Evolutionary conservation across 2,797 vertebrate genomes (phyloP).

Genomic region (Pteronotus mesoamericanus): DNA sequence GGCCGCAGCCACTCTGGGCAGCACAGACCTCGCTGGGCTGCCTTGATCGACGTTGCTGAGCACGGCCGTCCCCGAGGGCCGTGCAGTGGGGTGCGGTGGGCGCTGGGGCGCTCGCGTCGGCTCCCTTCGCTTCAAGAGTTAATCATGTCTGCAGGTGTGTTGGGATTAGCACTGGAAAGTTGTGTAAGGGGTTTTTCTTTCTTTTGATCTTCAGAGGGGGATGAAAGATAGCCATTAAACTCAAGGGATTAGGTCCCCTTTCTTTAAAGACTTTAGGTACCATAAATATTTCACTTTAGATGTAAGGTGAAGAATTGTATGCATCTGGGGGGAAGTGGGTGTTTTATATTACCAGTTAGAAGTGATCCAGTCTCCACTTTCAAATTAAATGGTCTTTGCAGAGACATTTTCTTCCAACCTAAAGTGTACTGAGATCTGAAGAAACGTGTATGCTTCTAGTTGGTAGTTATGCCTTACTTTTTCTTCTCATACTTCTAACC

Average conservation of each 20-base stretch:
- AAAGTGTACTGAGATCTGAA: not conserved
- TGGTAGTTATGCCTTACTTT: not conserved
- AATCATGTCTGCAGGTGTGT: slow-evolving; percentile 73
- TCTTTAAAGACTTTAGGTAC: slow-evolving; percentile 66
- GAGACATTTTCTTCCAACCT: slow-evolving; percentile 43
- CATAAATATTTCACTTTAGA: slow-evolving; percentile 75
- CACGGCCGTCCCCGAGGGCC: not conserved
- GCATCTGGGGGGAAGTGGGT: slow-evolving; percentile 29
- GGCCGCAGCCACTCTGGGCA: not conserved
- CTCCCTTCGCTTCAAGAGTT: slow-evolving; percentile 38
- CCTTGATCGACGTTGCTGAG: not conserved
- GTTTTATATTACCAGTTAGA: slow-evolving; percentile 71
- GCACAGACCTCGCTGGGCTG: not conserved
- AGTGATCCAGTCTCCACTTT: slow-evolving; percentile 63
- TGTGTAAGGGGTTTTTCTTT: slow-evolving; percentile 71
- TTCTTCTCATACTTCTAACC: not conserved
- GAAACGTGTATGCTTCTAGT: not conserved
- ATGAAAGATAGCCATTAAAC: slow-evolving; percentile 68
- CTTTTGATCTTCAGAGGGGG: slow-evolving; percentile 69
- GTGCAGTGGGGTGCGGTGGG: not conserved
- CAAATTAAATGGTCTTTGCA: slow-evolving; percentile 62
- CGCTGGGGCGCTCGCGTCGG: not conserved
- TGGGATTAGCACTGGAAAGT: slow-evolving; percentile 73
- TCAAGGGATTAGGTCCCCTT: slow-evolving; percentile 67
- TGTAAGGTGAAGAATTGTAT: slow-evolving; percentile 62